Evolutionary conservation across 2,113 vertebrate species (phyloP).

Genomic region (Prochilodus magdalenae): DNA sequence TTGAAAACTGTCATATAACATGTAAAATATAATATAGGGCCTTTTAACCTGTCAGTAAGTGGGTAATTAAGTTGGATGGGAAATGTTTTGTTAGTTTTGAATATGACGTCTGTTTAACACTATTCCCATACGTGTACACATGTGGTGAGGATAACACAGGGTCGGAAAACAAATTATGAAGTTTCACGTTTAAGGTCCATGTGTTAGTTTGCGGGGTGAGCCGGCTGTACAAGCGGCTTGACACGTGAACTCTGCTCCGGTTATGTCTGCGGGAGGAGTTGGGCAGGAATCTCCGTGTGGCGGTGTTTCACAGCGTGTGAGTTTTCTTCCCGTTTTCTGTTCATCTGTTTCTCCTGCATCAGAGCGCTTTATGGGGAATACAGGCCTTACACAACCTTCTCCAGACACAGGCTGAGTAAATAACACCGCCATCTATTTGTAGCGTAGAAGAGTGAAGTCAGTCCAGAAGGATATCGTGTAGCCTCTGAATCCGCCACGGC

Average conservation of each 20-base stretch:
- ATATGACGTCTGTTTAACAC: too few species aligned
- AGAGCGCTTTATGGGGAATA: neutral
- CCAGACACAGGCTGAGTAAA: neutral
- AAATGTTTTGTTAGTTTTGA: too few species aligned
- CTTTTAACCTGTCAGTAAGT: too few species aligned
- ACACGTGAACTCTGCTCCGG: slow-evolving; percentile 1
- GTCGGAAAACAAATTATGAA: neutral
- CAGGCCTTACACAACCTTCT: neutral
- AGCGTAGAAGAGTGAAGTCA: neutral
- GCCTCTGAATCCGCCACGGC: neutral
- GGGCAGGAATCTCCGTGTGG: neutral
- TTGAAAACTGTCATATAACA: too few species aligned
- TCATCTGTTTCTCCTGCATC: neutral
- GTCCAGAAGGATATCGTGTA: neutral
- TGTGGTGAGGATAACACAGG: neutral
- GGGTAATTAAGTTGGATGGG: too few species aligned
- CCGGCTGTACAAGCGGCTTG: neutral
- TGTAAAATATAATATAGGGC: too few species aligned
- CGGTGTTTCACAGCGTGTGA: neutral
- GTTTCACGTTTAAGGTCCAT: neutral
- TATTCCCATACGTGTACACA: neutral
- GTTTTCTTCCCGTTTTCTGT: neutral
- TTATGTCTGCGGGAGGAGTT: neutral
- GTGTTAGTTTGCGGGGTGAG: neutral
- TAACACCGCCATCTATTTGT: neutral